These are phyloP conservation scores for Galerucella calmariensis DNA, from an alignment of 2,888 invertebrate genomes.

Conservation along the genomic window DNA sequence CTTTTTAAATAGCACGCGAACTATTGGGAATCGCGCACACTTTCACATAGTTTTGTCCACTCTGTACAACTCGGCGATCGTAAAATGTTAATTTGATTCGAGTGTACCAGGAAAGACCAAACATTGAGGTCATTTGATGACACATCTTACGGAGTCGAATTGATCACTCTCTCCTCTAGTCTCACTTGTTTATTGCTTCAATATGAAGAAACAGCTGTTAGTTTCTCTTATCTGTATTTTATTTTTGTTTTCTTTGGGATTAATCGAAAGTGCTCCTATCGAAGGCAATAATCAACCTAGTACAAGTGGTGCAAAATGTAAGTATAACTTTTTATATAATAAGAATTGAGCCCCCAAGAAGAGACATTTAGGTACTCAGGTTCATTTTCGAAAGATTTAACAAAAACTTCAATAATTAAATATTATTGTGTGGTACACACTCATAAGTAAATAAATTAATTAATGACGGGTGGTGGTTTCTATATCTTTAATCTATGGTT, in stretches of 20 bases:
- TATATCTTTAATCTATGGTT: too few species aligned
- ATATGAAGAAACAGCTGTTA: slow-evolving; percentile 27
- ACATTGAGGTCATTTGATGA: slow-evolving; percentile 23
- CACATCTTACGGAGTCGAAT: slow-evolving; percentile 3
- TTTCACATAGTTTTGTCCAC: background rate
- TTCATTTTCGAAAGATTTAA: too few species aligned
- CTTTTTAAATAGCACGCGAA: too few species aligned
- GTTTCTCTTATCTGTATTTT: slow-evolving; percentile 28
- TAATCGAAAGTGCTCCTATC: slow-evolving; percentile 33
- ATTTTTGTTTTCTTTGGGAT: slow-evolving; percentile 21
- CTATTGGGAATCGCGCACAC: too few species aligned
- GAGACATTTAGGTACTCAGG: background rate
- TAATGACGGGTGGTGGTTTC: too few species aligned
- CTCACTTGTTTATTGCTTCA: slow-evolving; percentile 7
- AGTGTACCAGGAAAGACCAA: slow-evolving; percentile 21
- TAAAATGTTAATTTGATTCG: slow-evolving; percentile 11
- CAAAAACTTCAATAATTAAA: too few species aligned
- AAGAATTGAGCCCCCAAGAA: background rate
- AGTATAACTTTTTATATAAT: slow-evolving; percentile 29
- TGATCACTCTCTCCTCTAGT: background rate
- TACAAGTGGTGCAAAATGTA: slow-evolving; percentile 42
- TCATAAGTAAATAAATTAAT: too few species aligned
- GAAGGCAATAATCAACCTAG: slow-evolving; percentile 34
- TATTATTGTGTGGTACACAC: too few species aligned
- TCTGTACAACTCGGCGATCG: background rate